phyloP scores from a whole-genome alignment of 2,113 vertebrate species.

The Anser brachyrhynchus region DNA sequence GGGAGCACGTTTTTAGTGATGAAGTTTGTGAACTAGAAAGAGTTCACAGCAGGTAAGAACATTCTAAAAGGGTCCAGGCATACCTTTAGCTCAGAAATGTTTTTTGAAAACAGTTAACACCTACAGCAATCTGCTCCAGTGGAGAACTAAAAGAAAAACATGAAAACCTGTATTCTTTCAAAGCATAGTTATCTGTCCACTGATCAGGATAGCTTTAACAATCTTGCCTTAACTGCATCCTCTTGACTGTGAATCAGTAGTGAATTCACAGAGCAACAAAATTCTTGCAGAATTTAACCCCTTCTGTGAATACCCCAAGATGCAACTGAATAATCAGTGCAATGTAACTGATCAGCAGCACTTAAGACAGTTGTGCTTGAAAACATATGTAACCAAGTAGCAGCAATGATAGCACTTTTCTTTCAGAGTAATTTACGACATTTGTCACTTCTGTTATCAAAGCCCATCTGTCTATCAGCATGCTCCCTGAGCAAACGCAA shows the following conservation, averaged over 20 bases:
- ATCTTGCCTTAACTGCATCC: background rate
- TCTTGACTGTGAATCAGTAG: background rate
- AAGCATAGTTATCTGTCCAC: background rate
- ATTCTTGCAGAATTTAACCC: background rate
- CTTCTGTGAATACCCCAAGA: background rate
- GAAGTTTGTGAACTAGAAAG: background rate
- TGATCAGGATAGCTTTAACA: background rate
- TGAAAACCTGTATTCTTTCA: background rate
- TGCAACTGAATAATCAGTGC: background rate
- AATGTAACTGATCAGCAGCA: background rate
- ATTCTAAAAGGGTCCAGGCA: background rate
- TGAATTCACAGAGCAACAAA: background rate
- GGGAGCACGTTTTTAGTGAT: background rate
- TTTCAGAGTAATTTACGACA: constrained; percentile 27
- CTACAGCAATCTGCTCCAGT: background rate
- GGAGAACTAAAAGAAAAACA: background rate
- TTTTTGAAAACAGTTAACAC: background rate
- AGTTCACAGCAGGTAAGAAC: background rate
- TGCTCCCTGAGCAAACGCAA: background rate
- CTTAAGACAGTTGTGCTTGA: constrained; percentile 6
- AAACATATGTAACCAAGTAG: constrained; percentile 41
- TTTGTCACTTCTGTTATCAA: constrained; percentile 29
- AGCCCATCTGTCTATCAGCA: constrained; percentile 50
- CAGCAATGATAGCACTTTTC: constrained; percentile 31
- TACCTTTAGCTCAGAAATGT: background rate